phyloP scores from a whole-genome alignment of 2,888 invertebrate genomes.

The Calliopum simillimum region DNA sequence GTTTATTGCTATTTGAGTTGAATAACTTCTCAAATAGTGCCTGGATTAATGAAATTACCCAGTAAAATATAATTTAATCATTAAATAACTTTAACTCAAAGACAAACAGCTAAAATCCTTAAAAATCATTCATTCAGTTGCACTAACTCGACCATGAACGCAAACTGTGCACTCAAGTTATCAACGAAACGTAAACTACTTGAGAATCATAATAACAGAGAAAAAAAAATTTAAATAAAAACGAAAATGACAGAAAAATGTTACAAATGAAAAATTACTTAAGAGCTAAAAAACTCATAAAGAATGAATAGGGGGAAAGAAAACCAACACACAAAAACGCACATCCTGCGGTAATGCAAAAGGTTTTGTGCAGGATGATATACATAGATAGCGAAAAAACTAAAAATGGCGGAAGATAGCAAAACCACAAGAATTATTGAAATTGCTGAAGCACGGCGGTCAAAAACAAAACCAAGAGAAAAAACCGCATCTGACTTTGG shows the following conservation, averaged over 20 bases:
- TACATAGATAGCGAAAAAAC: too few species aligned
- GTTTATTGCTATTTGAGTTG: too few species aligned
- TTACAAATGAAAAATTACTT: constrained; percentile 13
- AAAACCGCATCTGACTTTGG: neutral
- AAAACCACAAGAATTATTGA: constrained; percentile 34
- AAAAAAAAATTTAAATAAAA: neutral
- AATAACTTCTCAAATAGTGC: too few species aligned
- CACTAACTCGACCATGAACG: neutral
- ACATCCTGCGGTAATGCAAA: neutral
- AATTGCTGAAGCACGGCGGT: constrained; percentile 18
- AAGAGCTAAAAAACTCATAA: constrained; percentile 4
- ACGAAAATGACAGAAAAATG: neutral
- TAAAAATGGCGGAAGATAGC: too few species aligned
- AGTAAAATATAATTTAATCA: too few species aligned
- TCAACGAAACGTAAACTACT: constrained; percentile 16
- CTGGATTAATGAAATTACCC: too few species aligned
- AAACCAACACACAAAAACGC: constrained; percentile 1
- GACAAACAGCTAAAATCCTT: too few species aligned
- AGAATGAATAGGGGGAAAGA: constrained; percentile 5
- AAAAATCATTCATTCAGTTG: constrained; percentile 1
- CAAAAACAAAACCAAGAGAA: neutral
- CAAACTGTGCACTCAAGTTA: constrained; percentile 17
- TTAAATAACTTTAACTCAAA: too few species aligned
- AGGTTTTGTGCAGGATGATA: neutral
- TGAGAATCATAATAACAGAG: constrained; percentile 6